Percentiles rank a stretch among this genome's conserved stretches.
Evolutionary conservation across 2,797 vertebrate species (phyloP).

Genomic region (Emydoidea blandingii): DNA sequence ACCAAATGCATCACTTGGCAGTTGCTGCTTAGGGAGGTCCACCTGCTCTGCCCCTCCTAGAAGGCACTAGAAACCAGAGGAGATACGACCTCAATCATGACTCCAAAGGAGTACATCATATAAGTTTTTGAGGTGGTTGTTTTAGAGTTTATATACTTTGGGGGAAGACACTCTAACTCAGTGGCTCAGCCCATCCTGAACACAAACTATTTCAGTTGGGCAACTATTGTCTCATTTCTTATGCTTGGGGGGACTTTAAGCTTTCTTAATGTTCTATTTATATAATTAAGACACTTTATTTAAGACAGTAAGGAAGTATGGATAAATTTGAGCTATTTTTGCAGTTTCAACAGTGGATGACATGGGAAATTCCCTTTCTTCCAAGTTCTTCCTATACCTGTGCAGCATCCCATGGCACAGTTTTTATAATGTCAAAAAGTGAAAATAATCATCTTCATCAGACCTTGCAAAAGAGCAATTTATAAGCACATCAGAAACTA

Average conservation of each 20-base stretch:
- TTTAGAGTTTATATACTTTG: rapidly evolving
- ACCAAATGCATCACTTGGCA: neutral
- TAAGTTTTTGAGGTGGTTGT: neutral
- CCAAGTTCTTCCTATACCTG: neutral
- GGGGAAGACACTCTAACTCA: neutral
- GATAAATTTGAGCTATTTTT: neutral
- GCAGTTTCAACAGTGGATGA: neutral
- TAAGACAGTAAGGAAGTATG: neutral
- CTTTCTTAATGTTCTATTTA: neutral
- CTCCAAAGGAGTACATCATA: neutral
- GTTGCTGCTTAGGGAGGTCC: neutral
- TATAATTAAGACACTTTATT: neutral
- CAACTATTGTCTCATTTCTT: neutral
- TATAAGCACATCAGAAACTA: rapidly evolving
- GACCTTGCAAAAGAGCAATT: neutral
- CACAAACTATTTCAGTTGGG: neutral
- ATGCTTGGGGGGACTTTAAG: neutral
- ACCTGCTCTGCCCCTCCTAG: neutral
- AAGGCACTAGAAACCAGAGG: neutral
- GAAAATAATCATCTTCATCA: neutral
- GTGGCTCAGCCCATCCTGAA: neutral
- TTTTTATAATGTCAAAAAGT: neutral
- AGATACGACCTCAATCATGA: neutral
- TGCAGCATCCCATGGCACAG: too few species aligned
- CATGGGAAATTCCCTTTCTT: neutral